phyloP scores from a whole-genome alignment of 2,888 invertebrate genomes.

The Andrena camellia region DNA sequence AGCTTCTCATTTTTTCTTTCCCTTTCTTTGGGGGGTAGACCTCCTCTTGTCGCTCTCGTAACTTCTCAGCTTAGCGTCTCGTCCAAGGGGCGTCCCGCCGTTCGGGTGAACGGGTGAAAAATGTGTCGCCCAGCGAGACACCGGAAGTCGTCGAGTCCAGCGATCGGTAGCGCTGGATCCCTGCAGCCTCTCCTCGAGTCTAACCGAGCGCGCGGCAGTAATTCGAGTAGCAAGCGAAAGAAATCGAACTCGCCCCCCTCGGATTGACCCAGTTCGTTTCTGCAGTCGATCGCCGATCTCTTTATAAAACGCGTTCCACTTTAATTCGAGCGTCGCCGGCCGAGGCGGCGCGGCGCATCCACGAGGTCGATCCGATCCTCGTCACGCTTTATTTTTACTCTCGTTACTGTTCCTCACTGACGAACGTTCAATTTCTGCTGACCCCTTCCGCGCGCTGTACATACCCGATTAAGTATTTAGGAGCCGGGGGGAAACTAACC shows the following conservation, averaged over 20 bases:
- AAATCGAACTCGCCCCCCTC: constrained; percentile 18
- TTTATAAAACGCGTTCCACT: constrained; percentile 46
- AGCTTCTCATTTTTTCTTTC: constrained; percentile 23
- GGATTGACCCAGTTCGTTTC: constrained; percentile 30
- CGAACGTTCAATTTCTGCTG: constrained; percentile 5
- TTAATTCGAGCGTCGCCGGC: constrained; percentile 43
- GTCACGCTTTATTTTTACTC: constrained; percentile 30
- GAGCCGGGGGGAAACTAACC: not conserved
- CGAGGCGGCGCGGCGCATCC: not conserved
- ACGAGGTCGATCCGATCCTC: not conserved
- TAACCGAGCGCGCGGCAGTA: not conserved
- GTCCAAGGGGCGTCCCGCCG: constrained; percentile 3
- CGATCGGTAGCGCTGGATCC: too few species aligned
- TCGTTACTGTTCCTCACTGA: not conserved
- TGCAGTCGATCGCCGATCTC: constrained; percentile 21
- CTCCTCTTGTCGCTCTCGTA: constrained; percentile 34
- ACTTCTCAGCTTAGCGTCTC: constrained; percentile 20
- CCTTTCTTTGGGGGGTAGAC: constrained; percentile 10
- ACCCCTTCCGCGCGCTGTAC: not conserved
- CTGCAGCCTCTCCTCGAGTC: not conserved
- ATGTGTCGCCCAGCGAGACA: constrained; percentile 23
- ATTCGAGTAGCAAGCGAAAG: constrained; percentile 8
- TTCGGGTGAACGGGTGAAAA: constrained; percentile 19
- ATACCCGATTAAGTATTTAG: constrained; percentile 12
- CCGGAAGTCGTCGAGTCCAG: constrained; percentile 15